Evolutionary conservation across 2,797 vertebrate genomes (phyloP).

Genomic region (Pelodytes ibericus): DNA sequence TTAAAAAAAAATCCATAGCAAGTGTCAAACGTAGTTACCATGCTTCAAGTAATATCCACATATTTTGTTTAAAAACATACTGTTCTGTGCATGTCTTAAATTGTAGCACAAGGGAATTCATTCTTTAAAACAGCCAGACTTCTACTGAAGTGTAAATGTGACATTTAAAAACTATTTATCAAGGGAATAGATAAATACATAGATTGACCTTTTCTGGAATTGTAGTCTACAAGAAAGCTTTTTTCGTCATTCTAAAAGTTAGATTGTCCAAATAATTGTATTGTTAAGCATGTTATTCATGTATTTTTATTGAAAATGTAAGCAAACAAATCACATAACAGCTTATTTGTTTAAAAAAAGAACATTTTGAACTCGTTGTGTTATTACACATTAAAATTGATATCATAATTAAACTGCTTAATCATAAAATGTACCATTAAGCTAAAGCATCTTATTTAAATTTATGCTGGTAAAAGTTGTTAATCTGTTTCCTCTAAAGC

Average conservation of each 20-base stretch:
- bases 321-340: no score
- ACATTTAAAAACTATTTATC: constrained; percentile 43
- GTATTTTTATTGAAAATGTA: no score
- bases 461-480: no score
- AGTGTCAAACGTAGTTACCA: no score
- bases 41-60: background rate
- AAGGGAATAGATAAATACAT: constrained; percentile 26
- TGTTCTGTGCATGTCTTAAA: background rate
- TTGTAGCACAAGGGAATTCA: background rate
- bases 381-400: no score
- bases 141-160: constrained; percentile 36
- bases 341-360: no score
- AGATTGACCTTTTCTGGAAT: constrained; percentile 34
- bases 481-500: no score
- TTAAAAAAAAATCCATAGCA: no score
- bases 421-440: no score
- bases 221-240: background rate
- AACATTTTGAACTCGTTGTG: no score
- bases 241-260: constrained; percentile 9
- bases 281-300: background rate
- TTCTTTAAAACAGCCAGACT: constrained; percentile 6
- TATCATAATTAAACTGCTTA: no score
- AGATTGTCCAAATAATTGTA: background rate
- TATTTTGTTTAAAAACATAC: background rate
- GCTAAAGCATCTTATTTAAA: no score